phyloP scores from a whole-genome alignment of 2,888 invertebrate species.

The Leptopilina myrica region DNA sequence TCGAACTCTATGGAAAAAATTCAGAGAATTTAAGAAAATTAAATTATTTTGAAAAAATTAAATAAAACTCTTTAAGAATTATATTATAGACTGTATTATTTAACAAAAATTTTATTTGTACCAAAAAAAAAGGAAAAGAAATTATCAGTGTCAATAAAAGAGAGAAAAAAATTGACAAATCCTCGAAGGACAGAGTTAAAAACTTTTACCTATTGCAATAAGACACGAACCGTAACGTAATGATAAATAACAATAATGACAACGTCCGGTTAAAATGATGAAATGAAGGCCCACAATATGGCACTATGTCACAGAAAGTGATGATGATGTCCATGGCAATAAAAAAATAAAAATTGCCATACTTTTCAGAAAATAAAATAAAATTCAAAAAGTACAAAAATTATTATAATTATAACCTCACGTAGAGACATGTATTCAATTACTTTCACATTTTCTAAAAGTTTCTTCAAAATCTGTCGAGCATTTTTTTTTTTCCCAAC shows the following conservation, averaged over 20 bases:
- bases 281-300: slow-evolving; percentile 9
- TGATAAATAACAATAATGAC: slow-evolving; percentile 11
- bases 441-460: slow-evolving; percentile 15
- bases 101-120: too few species aligned
- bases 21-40: too few species aligned
- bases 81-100: too few species aligned
- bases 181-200: slow-evolving; percentile 22
- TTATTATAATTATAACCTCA: not conserved
- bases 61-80: too few species aligned
- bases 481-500: not conserved
- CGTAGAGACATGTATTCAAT: too few species aligned
- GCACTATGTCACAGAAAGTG: not conserved
- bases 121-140: too few species aligned
- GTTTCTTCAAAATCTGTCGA: slow-evolving; percentile 10
- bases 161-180: slow-evolving; percentile 13
- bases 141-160: not conserved
- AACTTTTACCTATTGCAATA: slow-evolving; percentile 4
- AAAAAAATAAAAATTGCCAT: not conserved
- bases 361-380: not conserved
- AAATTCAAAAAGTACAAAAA: not conserved
- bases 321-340: not conserved
- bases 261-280: slow-evolving; percentile 16
- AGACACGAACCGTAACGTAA: slow-evolving; percentile 12
- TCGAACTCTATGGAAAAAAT: too few species aligned
- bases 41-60: too few species aligned